These are phyloP conservation scores for Boloria euphrosyne DNA, from an alignment of 2,888 invertebrate genomes.

Conservation along the genomic window DNA sequence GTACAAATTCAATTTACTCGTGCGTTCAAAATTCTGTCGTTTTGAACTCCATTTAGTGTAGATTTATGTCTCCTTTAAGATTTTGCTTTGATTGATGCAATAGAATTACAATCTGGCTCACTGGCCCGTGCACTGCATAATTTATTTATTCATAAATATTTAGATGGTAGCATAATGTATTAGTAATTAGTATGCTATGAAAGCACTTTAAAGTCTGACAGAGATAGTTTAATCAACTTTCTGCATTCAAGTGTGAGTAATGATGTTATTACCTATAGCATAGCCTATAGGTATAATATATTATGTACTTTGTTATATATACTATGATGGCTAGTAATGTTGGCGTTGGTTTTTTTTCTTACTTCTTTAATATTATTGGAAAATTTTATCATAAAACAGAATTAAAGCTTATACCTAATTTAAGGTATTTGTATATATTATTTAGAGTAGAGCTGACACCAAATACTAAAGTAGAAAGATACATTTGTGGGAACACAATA, in stretches of 20 bases:
- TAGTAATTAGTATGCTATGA: constrained; percentile 9
- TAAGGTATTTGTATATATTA: too few relatives aligned
- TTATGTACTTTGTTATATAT: constrained; percentile 54
- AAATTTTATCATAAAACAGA: too few relatives aligned
- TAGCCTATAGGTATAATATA: too few relatives aligned
- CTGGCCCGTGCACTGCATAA: neutral
- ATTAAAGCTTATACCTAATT: too few relatives aligned
- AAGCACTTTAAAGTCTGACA: constrained; percentile 16
- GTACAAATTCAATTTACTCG: too few relatives aligned
- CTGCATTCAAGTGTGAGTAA: constrained; percentile 46
- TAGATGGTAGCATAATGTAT: constrained; percentile 1
- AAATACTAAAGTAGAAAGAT: constrained; percentile 18
- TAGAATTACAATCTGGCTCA: neutral
- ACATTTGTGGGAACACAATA: constrained; percentile 38
- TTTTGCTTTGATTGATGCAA: too few relatives aligned
- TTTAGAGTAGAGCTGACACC: neutral
- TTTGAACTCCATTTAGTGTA: too few relatives aligned
- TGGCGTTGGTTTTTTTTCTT: constrained; percentile 49
- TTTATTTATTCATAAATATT: constrained; percentile 10
- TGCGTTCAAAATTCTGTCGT: too few relatives aligned
- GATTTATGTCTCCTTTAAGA: too few relatives aligned
- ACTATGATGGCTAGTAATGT: constrained; percentile 60
- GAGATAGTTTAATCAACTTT: constrained; percentile 30
- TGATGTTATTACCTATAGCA: constrained; percentile 44
- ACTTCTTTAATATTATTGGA: too few relatives aligned